These are phyloP conservation scores for Halcyon badia DNA, from an alignment of 2,797 vertebrate species.

Conservation along the genomic window DNA sequence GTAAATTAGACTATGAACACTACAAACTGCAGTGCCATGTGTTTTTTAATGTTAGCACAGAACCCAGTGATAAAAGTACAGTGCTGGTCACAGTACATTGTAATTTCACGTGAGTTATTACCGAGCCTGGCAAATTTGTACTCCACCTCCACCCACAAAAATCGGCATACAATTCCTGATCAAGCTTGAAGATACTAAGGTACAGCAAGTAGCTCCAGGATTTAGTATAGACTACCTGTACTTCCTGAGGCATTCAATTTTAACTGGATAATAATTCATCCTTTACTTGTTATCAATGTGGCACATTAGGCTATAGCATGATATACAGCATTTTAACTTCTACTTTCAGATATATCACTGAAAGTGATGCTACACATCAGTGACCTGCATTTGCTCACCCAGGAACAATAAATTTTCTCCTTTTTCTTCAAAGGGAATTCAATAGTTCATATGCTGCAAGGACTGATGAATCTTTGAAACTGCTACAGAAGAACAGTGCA, in stretches of 20 bases:
- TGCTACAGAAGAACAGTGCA: neutral
- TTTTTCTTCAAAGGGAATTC: neutral
- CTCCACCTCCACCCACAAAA: neutral
- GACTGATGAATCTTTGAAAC: neutral
- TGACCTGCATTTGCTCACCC: neutral
- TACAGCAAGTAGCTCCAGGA: neutral
- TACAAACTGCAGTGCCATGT: neutral
- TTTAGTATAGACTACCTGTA: neutral
- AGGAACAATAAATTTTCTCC: neutral
- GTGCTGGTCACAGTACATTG: neutral
- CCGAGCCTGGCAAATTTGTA: neutral
- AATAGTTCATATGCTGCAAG: neutral
- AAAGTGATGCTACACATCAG: neutral
- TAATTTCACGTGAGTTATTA: neutral
- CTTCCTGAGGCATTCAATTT: neutral
- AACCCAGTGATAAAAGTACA: neutral
- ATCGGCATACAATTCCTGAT: neutral
- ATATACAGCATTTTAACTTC: neutral
- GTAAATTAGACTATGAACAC: neutral
- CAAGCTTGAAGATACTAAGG: neutral
- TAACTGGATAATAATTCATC: neutral
- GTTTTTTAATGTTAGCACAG: neutral
- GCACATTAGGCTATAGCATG: neutral
- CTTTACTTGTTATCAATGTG: neutral
- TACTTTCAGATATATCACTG: neutral